These are phyloP conservation scores for Poecilia picta DNA, from an alignment of 2,797 vertebrate species.

Conservation along the genomic window DNA sequence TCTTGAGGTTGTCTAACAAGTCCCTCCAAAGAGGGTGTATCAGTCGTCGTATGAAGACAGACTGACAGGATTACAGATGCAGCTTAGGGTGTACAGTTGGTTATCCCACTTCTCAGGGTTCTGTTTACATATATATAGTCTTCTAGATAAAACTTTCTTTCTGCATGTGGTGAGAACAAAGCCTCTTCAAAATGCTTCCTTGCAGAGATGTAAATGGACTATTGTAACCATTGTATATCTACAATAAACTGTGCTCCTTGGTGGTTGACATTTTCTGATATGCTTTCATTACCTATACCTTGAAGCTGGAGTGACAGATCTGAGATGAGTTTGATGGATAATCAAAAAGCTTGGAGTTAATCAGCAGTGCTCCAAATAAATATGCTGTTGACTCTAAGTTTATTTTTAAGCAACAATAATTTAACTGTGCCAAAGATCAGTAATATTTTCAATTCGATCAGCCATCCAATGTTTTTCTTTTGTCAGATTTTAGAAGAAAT, in stretches of 20 bases:
- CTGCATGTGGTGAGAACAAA: neutral
- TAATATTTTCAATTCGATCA: neutral
- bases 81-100: neutral
- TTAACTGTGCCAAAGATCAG: neutral
- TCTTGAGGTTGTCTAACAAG: conserved; percentile 29
- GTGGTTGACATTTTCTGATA: neutral
- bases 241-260: neutral
- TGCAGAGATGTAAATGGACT: neutral
- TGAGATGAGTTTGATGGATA: neutral
- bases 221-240: neutral
- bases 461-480: neutral
- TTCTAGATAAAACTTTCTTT: neutral
- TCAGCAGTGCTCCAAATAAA: neutral
- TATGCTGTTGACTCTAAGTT: neutral
- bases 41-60: neutral
- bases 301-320: neutral
- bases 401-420: neutral
- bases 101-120: neutral
- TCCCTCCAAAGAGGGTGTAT: conserved; percentile 10
- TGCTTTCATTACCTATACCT: neutral
- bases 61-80: neutral
- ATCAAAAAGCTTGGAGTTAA: neutral
- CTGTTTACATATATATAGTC: neutral
- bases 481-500: neutral
- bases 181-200: neutral